These are phyloP conservation scores for Sericinus montela DNA, from an alignment of 2,888 invertebrate genomes.

Conservation along the genomic window DNA sequence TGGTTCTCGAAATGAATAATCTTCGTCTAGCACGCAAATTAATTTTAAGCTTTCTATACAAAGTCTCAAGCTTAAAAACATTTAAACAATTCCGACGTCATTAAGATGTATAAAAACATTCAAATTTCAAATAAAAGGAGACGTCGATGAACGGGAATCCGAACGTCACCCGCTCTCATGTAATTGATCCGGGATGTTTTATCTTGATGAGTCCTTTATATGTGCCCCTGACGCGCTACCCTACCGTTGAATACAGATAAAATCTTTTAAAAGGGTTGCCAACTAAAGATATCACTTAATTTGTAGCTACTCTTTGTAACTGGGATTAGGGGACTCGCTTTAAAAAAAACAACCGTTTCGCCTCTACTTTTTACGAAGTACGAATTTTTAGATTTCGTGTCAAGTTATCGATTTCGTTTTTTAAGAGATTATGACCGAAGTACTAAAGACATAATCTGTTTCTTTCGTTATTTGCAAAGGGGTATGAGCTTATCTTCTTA, in stretches of 20 bases:
- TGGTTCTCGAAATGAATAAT: no score
- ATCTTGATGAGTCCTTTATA: constrained; percentile 73
- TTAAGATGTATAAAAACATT: constrained; percentile 13
- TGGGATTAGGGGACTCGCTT: constrained; percentile 57
- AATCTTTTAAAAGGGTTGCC: constrained; percentile 77
- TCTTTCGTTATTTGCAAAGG: constrained; percentile 49
- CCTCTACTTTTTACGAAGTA: constrained; percentile 40
- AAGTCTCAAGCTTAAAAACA: no score
- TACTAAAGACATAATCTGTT: constrained; percentile 55
- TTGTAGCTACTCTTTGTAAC: constrained; percentile 75
- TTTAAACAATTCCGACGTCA: no score
- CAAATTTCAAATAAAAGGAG: constrained; percentile 38
- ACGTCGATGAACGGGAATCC: constrained; percentile 61
- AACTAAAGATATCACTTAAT: constrained; percentile 77
- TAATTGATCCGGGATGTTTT: constrained; percentile 77
- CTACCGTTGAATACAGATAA: constrained; percentile 67
- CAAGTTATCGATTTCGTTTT: constrained; percentile 55
- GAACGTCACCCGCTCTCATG: constrained; percentile 66
- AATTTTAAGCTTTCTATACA: no score
- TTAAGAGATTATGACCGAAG: constrained; percentile 46
- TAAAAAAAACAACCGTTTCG: constrained; percentile 51
- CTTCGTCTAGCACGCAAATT: no score
- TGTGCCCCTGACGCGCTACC: constrained; percentile 71
- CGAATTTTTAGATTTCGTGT: constrained; percentile 42
- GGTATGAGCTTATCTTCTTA: constrained; percentile 53